A percentile compares a stretch with the other conserved stretches of the same genome.
These are phyloP conservation scores for Embiotoca jacksoni DNA, from an alignment of 2,113 vertebrate genomes.

Conservation along the genomic window DNA sequence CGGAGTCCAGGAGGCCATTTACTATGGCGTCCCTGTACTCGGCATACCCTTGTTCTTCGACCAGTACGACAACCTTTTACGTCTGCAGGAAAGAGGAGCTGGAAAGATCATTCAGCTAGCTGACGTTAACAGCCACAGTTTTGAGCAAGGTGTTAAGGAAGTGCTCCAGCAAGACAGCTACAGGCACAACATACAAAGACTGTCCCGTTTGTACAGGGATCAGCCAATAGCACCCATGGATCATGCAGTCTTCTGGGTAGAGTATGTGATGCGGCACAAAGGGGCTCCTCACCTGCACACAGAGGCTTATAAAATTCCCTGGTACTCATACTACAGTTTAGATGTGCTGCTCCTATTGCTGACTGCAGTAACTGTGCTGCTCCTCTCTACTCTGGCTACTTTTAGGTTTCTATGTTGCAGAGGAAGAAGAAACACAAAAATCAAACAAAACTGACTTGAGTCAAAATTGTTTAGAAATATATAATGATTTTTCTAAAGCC, in stretches of 20 bases:
- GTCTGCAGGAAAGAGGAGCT: conserved; percentile 72
- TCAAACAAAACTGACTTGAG: conserved; percentile 64
- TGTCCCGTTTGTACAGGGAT: conserved; percentile 78
- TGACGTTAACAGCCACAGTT: conserved; percentile 54
- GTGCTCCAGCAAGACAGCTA: conserved; percentile 64
- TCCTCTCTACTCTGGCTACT: conserved; percentile 35
- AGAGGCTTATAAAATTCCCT: conserved; percentile 74
- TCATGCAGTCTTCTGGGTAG: conserved; percentile 77
- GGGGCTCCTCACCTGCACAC: conserved; percentile 77
- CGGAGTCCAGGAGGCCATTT: conserved; percentile 81
- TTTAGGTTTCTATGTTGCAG: conserved; percentile 67
- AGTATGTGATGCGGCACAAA: conserved; percentile 80
- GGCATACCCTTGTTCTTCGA: conserved; percentile 82
- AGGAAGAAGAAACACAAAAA: conserved; percentile 61
- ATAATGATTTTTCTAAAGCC: not conserved
- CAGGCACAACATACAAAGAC: conserved; percentile 73
- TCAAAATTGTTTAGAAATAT: not conserved
- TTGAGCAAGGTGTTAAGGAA: conserved; percentile 61
- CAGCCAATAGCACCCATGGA: conserved; percentile 73
- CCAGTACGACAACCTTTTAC: conserved; percentile 81
- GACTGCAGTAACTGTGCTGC: conserved; percentile 3
- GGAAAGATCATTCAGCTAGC: conserved; percentile 68
- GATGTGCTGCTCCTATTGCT: conserved; percentile 72
- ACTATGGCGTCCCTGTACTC: conserved; percentile 77
- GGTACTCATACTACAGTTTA: conserved; percentile 77